Conservation (phyloP, 2,797 vertebrate species). For the Euphonia xanthogaster region DNA sequence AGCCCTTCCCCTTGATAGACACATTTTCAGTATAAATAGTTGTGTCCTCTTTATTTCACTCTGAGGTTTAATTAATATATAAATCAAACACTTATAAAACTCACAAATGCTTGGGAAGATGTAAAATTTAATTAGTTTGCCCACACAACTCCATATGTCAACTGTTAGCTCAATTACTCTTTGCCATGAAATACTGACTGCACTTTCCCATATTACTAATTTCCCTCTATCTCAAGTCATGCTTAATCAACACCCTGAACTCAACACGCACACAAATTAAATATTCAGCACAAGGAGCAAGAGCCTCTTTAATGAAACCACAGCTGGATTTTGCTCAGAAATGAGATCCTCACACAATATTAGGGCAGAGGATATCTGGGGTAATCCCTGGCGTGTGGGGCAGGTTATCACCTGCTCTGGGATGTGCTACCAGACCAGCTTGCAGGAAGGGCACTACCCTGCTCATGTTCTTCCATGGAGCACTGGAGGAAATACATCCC, state of each 20-base stretch:
- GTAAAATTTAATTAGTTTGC: slow-evolving; percentile 78
- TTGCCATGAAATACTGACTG: slow-evolving; percentile 58
- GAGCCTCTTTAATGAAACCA: slow-evolving; percentile 34
- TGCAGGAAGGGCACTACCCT: rapidly evolving
- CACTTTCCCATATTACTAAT: slow-evolving; percentile 33
- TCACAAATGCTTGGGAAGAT: slow-evolving; percentile 69
- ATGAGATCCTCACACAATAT: not conserved
- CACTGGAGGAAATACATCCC: not conserved
- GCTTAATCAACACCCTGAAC: slow-evolving; percentile 68
- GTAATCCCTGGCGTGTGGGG: not conserved
- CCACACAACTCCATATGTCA: slow-evolving; percentile 75
- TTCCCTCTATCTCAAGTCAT: slow-evolving; percentile 19
- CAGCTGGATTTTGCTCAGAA: slow-evolving; percentile 36
- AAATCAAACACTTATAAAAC: slow-evolving; percentile 70
- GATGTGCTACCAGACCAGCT: not conserved
- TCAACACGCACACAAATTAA: slow-evolving; percentile 31
- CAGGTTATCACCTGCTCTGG: not conserved
- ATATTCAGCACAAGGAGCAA: slow-evolving; percentile 21
- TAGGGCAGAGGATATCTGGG: not conserved
- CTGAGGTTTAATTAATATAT: slow-evolving; percentile 76
- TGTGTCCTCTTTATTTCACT: slow-evolving; percentile 64
- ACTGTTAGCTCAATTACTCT: slow-evolving; percentile 71
- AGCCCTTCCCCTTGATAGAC: slow-evolving; percentile 4
- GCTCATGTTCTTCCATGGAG: rapidly evolving
- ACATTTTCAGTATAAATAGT: slow-evolving; percentile 42